phyloP scores from a whole-genome alignment of 2,797 vertebrate genomes.

The Xiphorhynchus erythropygius region DNA sequence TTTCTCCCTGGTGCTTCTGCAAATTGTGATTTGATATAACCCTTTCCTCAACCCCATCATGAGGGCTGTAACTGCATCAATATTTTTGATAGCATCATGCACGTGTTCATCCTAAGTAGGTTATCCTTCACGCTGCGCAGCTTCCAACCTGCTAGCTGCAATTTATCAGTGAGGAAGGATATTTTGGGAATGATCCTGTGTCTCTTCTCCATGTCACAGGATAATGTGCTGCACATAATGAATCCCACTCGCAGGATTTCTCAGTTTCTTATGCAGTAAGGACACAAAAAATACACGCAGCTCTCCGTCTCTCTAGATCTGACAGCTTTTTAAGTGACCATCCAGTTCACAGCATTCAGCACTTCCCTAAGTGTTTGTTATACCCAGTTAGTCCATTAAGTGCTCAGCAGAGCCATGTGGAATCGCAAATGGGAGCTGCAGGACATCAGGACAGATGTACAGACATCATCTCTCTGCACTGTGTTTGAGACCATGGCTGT shows the following conservation, averaged over 20 bases:
- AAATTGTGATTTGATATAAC: background rate
- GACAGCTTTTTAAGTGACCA: background rate
- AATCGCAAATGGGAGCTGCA: background rate
- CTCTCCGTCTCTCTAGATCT: background rate
- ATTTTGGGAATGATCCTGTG: background rate
- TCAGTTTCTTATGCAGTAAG: background rate
- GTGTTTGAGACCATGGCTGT: rapidly evolving
- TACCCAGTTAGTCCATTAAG: background rate
- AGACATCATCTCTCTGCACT: background rate
- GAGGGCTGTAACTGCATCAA: background rate
- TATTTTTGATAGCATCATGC: background rate
- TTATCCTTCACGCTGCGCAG: background rate
- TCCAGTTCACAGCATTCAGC: background rate
- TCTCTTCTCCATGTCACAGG: background rate
- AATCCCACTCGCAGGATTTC: background rate
- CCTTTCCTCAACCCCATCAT: background rate
- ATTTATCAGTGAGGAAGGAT: constrained; percentile 19
- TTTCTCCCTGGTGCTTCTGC: rapidly evolving
- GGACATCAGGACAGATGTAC: background rate
- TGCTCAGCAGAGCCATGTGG: background rate
- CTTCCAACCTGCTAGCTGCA: constrained; percentile 1
- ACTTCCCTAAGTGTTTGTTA: background rate
- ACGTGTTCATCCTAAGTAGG: constrained; percentile 36
- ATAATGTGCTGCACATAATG: background rate
- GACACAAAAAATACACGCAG: background rate